Evolutionary conservation across 2,797 vertebrate genomes (phyloP).

Genomic region (Hozukius guyotensis): DNA sequence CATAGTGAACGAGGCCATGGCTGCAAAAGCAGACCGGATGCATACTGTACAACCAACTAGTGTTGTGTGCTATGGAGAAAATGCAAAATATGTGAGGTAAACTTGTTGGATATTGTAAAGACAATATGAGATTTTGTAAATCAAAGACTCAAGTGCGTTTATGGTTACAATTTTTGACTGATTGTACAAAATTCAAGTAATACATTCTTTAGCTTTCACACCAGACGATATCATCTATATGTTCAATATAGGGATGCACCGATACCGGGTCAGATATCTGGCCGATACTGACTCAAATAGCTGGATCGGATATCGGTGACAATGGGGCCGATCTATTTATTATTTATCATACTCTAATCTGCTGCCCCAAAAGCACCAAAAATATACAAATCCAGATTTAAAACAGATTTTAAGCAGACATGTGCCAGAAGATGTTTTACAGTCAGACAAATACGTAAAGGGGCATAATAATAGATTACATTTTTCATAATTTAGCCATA

Average conservation of each 20-base stretch:
- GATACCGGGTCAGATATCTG: too few relatives aligned
- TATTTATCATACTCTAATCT: background rate
- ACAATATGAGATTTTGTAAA: background rate
- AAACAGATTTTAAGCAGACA: background rate
- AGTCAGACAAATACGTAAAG: background rate
- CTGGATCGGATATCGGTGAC: too few relatives aligned
- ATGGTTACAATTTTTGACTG: background rate
- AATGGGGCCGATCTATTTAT: too few relatives aligned
- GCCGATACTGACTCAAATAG: too few relatives aligned
- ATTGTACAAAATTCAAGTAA: background rate
- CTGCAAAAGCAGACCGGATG: background rate
- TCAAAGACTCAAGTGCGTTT: background rate
- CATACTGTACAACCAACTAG: background rate
- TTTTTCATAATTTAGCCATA: background rate
- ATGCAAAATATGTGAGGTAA: background rate
- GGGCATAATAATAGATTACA: background rate
- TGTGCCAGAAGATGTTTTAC: background rate
- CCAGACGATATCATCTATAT: background rate
- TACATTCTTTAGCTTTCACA: background rate
- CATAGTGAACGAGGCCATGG: background rate
- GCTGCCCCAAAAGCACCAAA: background rate
- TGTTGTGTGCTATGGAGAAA: background rate
- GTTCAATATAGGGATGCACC: too few relatives aligned
- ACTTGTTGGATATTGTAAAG: background rate
- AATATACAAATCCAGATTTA: background rate